Evolutionary conservation across 2,113 vertebrate species (phyloP).

Genomic region (Gasterosteus nipponicus): DNA sequence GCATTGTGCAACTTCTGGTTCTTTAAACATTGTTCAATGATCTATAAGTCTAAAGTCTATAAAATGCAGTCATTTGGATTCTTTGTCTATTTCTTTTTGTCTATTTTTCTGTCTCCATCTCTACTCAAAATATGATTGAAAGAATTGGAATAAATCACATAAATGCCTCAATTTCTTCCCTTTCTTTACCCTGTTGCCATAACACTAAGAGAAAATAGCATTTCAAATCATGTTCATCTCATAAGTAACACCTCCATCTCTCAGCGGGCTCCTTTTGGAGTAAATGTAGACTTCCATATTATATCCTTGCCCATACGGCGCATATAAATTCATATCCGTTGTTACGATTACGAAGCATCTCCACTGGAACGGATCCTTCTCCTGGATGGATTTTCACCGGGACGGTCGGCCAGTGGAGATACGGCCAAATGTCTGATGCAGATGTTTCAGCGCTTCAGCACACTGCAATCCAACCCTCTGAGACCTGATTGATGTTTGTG

Average conservation of each 20-base stretch:
- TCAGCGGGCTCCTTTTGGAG: constrained; percentile 39
- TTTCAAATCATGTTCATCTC: constrained; percentile 38
- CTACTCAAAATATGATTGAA: constrained; percentile 22
- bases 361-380: constrained; percentile 49
- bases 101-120: constrained; percentile 10
- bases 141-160: constrained; percentile 13
- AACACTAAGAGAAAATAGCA: constrained; percentile 29
- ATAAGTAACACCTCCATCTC: constrained; percentile 30
- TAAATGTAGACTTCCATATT: constrained; percentile 64
- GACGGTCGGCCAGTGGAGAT: constrained; percentile 30
- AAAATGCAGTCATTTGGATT: constrained; percentile 20
- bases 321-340: constrained; percentile 81
- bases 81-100: background rate
- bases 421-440: constrained; percentile 43
- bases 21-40: constrained; percentile 15
- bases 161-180: constrained; percentile 4
- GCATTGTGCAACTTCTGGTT: background rate
- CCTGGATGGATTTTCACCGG: constrained; percentile 68
- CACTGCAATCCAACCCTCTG: constrained; percentile 35
- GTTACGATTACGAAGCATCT: constrained; percentile 66
- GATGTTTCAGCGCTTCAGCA: constrained; percentile 31
- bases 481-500: constrained; percentile 32
- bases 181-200: constrained; percentile 12
- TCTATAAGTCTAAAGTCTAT: constrained; percentile 18
- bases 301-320: constrained; percentile 32